Evolutionary conservation across 2,797 vertebrate species (phyloP).

Genomic region (Catamblyrhynchus diadema): DNA sequence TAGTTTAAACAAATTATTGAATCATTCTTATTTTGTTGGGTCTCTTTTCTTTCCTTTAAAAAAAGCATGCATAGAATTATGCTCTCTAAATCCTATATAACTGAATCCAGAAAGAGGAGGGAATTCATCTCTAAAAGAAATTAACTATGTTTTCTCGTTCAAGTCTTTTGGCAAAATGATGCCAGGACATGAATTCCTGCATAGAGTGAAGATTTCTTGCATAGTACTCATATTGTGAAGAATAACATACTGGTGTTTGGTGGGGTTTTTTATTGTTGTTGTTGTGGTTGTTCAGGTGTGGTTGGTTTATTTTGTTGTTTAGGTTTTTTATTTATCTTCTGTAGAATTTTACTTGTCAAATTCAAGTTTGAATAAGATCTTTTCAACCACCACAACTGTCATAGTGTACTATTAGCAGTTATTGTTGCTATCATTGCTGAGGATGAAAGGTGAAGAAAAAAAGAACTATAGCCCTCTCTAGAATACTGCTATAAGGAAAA

Average conservation of each 20-base stretch:
- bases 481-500: neutral
- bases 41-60: neutral
- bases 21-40: neutral
- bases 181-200: neutral
- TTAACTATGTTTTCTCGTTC: neutral
- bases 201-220: too few relatives aligned
- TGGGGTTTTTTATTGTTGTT: neutral
- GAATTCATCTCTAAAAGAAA: neutral
- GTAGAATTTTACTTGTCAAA: neutral
- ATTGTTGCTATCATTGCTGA: neutral
- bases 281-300: too few relatives aligned
- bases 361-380: neutral
- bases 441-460: neutral
- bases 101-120: neutral
- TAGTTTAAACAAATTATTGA: neutral
- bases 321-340: neutral
- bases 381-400: neutral
- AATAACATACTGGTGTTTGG: accelerated
- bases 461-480: neutral
- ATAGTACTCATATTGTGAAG: neutral
- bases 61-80: neutral
- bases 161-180: neutral
- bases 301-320: neutral
- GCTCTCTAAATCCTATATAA: neutral
- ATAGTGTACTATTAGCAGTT: neutral